Evolutionary conservation across 2,797 vertebrate species (phyloP), one percentile per base, ranked within the genome.

Genomic region (Crenuchus spilurus): DNA sequence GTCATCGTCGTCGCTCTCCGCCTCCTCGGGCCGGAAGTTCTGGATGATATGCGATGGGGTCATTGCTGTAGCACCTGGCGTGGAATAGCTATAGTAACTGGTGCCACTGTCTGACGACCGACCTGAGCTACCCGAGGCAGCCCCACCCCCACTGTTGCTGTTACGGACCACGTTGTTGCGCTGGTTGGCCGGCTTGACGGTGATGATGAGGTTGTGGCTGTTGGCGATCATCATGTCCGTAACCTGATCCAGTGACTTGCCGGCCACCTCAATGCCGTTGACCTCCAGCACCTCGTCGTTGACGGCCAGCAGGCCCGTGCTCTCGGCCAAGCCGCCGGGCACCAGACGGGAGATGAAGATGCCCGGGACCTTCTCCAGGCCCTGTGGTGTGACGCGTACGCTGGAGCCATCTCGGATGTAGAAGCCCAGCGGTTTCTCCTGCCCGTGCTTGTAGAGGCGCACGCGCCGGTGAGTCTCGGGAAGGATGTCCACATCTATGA

Each of bases 181-280:
- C 92, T 99, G 97, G 89, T 98, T 99, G 52, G 97, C 97, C 0
- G 97, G 97, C 62, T 98, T 94, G 57, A 98, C 97, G 0, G 97
- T 99, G 80, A 99, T 93, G 83, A 99, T 98, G 82, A 99, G 95
- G 90, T 99, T 98, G 87, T 97, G 95, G 87, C 97, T 98, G 91
- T 99, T 98, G 0, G 97, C 97, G 8, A 99, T 97, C 97, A 99
- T 99, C 97, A 99, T 99, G 88, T 99, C 97, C 0, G 97, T 98
- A 70, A 98, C 97, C 75, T 99, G 97, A 88, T 99, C 97, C 7
- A 99, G 93, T 55, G 95, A 97, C 76, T 98, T 99, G 0, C 96
- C 96, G 0, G 92, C 95, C 82, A 99, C 97, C 84, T 98, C 97
- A 2, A 99, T 99, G 18, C 97, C 96, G 0, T 99, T 98, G 11